Base-by-base conservation (phyloP, 1,140 invertebrate genomes). In the Condylostylus longicornis region DNA sequence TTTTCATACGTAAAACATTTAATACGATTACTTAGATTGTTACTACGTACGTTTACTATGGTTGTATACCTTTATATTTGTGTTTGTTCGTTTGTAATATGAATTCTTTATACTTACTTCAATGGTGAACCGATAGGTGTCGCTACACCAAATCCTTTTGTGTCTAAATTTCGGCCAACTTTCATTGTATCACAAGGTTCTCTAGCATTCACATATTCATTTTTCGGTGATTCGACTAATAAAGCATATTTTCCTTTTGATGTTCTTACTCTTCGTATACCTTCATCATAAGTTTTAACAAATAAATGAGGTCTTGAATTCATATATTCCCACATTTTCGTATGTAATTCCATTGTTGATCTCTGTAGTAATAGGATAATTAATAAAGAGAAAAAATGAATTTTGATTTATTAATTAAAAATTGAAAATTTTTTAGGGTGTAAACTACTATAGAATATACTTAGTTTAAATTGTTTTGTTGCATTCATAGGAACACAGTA, bases 321-420 rank as follows among this genome's bases (percentile, higher is more conserved):
- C 90, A 96, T 95, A 49, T 85, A 93, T 49, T 89, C 80, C 87
- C 87, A 95, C 91, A 96, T 96, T 60, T 83, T 78, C 53, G 79
- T 78, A 63, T 93, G 95, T 2, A 89, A 74, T 25, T 76, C 74
- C 40, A 94, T 87, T 53, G 87, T 82, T 4, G 89, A 94, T 53
- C 76, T 74, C 87, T 91, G 64, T 5, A 61, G 65, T 45, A 31
- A 44, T 32, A 50, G 35, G 40, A 14, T 7, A 14, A 7, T 13
- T n/a, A 33, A 10, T 6, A 9, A 12, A 32, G 14, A 13, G 6
- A 18, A 1, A 18, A 19, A 15, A 14, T n/a, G 14, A 6, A 4
- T 27, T 6, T 27, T 27, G 25, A 27, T 27, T 27, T n/a, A 13
- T 10, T 27, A 27, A 4, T 27, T 6, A 6, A 6, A 6, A 23